phyloP scores from a whole-genome alignment of 2,888 invertebrate genomes.

The Trisateles emortualis region DNA sequence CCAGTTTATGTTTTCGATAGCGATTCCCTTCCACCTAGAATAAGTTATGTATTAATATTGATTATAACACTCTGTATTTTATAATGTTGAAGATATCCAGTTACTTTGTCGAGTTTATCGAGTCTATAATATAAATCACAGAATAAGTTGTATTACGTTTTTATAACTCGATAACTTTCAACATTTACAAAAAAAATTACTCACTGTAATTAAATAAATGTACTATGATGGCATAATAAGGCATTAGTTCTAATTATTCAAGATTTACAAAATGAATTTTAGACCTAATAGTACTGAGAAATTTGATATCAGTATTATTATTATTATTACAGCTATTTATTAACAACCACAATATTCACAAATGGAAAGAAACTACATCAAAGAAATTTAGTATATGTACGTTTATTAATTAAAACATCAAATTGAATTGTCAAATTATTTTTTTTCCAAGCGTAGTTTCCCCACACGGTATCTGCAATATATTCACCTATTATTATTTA shows the following conservation, averaged over 20 bases:
- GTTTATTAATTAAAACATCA: slow-evolving; percentile 71
- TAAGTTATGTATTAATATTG: too few relatives aligned
- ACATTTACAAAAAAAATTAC: background rate
- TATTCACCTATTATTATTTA: slow-evolving; percentile 53
- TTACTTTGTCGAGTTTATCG: background rate
- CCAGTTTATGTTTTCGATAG: too few relatives aligned
- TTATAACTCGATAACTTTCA: background rate
- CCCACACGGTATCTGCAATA: slow-evolving; percentile 82
- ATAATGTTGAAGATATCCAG: background rate
- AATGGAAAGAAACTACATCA: slow-evolving; percentile 82
- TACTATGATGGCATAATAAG: slow-evolving; percentile 41
- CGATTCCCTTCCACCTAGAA: too few relatives aligned
- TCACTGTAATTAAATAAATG: slow-evolving; percentile 1
- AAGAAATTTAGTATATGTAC: slow-evolving; percentile 70
- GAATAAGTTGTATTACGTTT: background rate
- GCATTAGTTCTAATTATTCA: slow-evolving; percentile 38
- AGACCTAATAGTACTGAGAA: slow-evolving; percentile 40
- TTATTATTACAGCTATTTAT: slow-evolving; percentile 49
- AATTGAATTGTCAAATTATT: slow-evolving; percentile 79
- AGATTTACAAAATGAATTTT: slow-evolving; percentile 39
- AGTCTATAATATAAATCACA: background rate
- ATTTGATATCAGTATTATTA: slow-evolving; percentile 37
- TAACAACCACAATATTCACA: slow-evolving; percentile 64
- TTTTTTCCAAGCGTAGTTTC: slow-evolving; percentile 86
- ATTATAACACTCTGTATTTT: background rate